These are phyloP conservation scores for Dendrolimus punctatus DNA, from an alignment of 1,140 invertebrate species.

Conservation along the genomic window DNA sequence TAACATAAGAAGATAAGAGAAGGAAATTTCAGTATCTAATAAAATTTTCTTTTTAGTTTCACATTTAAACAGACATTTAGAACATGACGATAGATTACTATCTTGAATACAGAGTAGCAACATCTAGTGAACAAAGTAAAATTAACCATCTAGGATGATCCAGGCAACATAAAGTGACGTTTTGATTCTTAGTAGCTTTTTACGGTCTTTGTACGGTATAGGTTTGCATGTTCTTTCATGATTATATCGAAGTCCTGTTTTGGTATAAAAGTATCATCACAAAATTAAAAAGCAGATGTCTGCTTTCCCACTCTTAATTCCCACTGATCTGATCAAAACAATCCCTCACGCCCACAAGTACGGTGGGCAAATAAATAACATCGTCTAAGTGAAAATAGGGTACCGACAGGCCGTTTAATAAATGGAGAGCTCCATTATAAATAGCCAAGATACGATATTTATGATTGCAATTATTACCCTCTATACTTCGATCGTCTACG, in stretches of 20 bases:
- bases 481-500: neutral
- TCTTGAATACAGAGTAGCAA: no score
- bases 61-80: no score
- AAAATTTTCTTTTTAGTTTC: no score
- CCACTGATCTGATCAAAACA: slow-evolving; percentile 3
- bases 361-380: slow-evolving; percentile 21
- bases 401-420: slow-evolving; percentile 41
- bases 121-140: no score
- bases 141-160: no score
- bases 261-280: neutral
- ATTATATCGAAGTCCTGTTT: neutral
- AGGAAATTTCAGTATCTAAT: no score
- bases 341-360: slow-evolving; percentile 18
- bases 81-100: no score
- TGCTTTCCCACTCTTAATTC: slow-evolving; percentile 7
- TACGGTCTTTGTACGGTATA: neutral
- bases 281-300: slow-evolving; percentile 11
- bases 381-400: slow-evolving; percentile 33
- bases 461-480: slow-evolving; percentile 47
- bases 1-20: no score
- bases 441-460: slow-evolving; percentile 49
- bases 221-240: neutral
- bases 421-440: slow-evolving; percentile 43
- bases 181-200: no score
- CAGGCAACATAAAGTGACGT: neutral